Evolutionary conservation across 2,797 vertebrate species (phyloP).

Genomic region (Margarornis squamiger): DNA sequence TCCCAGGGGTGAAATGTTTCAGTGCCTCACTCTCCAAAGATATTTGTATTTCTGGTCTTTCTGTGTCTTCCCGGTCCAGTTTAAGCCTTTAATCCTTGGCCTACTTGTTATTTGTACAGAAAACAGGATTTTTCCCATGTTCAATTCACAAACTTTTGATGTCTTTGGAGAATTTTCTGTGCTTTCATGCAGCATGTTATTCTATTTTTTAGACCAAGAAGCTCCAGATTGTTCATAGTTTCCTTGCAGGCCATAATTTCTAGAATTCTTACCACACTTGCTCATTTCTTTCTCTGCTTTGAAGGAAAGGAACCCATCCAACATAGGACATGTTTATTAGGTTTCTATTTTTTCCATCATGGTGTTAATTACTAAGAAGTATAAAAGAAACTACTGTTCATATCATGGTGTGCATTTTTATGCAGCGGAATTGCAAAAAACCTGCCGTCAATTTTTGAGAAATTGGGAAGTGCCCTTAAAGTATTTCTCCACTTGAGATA

Average conservation of each 20-base stretch:
- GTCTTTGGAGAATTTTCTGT: background rate
- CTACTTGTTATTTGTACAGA: background rate
- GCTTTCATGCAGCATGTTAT: background rate
- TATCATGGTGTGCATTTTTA: background rate
- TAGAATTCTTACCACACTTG: background rate
- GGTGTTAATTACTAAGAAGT: background rate
- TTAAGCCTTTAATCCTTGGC: conserved; percentile 24
- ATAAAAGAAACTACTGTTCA: background rate
- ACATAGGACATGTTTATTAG: background rate
- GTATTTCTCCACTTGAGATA: background rate
- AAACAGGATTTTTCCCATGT: background rate
- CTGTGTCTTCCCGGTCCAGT: background rate
- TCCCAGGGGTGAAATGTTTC: background rate
- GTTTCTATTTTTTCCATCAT: background rate
- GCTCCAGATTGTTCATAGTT: background rate
- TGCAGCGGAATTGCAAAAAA: background rate
- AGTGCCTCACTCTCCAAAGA: background rate
- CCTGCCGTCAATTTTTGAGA: background rate
- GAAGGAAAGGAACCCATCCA: rapidly evolving
- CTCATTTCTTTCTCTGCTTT: background rate
- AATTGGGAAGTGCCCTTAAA: background rate
- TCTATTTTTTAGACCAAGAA: background rate
- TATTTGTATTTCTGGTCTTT: background rate
- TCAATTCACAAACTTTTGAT: background rate
- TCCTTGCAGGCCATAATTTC: background rate